Conservation (phyloP, 1,140 invertebrate genomes). For the Brachionus plicatilis region DNA sequence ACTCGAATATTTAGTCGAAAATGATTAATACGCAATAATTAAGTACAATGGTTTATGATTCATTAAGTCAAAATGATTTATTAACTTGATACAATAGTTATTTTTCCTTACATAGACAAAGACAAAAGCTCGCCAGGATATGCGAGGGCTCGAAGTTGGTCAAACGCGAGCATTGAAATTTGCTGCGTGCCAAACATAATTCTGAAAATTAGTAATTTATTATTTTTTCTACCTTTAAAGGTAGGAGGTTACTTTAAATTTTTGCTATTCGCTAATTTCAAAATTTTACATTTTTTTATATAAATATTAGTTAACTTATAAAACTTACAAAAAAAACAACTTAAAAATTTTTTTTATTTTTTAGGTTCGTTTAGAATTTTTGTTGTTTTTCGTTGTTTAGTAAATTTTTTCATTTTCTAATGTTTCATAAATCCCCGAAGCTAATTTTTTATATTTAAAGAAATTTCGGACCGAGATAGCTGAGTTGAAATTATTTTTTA, state of each 20-base stretch:
- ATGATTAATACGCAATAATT: constrained; percentile 19
- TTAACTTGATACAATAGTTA: not conserved
- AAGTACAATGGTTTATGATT: constrained; percentile 20
- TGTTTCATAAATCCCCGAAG: not conserved
- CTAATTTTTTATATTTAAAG: not conserved
- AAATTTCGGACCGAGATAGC: not conserved
- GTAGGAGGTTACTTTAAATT: constrained; percentile 25
- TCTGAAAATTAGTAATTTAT: constrained; percentile 27
- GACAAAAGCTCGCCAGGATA: not conserved
- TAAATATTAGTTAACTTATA: constrained; percentile 35
- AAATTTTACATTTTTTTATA: constrained; percentile 19
- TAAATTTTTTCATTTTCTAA: constrained; percentile 20
- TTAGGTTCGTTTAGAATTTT: not conserved
- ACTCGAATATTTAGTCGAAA: not conserved
- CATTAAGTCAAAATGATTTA: constrained; percentile 10
- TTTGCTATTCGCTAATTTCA: not conserved
- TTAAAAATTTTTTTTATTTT: not conserved
- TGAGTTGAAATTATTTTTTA: not conserved
- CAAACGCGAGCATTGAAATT: not conserved
- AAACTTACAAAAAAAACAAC: constrained; percentile 9
- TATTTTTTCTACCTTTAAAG: constrained; percentile 16
- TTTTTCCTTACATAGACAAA: not conserved
- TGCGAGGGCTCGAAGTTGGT: not conserved
- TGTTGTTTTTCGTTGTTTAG: constrained; percentile 6
- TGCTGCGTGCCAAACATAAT: not conserved